Conservation (phyloP, 30 jellyfish, hydroid and myxozoan genomes). For the Turritopsis dohrnii region DNA sequence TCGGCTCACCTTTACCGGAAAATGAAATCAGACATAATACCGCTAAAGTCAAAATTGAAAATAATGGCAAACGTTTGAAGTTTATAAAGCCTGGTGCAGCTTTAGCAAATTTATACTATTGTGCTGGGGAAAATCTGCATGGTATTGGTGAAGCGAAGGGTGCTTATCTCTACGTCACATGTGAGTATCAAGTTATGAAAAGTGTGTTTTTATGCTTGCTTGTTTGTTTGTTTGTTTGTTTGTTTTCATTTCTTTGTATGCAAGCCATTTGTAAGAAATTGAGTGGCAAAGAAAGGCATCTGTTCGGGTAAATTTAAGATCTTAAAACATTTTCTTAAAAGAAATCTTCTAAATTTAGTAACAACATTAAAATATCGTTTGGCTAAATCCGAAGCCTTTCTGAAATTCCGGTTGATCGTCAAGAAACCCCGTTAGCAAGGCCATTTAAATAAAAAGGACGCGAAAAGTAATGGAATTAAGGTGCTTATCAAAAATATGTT, state of each 20-base stretch:
- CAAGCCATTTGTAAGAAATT: background rate
- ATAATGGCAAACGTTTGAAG: conserved; percentile 32
- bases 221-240: background rate
- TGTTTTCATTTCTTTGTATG: background rate
- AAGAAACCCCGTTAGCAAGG: too few relatives aligned
- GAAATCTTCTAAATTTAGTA: too few relatives aligned
- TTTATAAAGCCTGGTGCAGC: conserved; percentile 26
- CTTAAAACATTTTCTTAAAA: too few relatives aligned
- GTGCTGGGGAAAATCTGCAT: conserved; percentile 74
- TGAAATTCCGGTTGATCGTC: too few relatives aligned
- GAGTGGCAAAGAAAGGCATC: too few relatives aligned
- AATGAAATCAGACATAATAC: conserved; percentile 20
- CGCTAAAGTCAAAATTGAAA: background rate
- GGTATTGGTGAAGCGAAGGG: conserved; percentile 64
- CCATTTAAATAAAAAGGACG: too few relatives aligned
- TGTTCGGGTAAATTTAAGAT: too few relatives aligned
- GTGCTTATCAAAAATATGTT: too few relatives aligned
- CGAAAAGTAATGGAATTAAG: too few relatives aligned
- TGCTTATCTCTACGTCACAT: conserved; percentile 57
- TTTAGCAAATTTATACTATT: conserved; percentile 20
- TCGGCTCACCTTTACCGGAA: conserved; percentile 3
- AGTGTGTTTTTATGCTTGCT: background rate
- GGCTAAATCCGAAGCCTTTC: too few relatives aligned
- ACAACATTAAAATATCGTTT: too few relatives aligned
- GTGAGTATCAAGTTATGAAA: conserved; percentile 40